Evolutionary conservation across 2,888 invertebrate genomes (phyloP).

Genomic region (Pandemis heparana): DNA sequence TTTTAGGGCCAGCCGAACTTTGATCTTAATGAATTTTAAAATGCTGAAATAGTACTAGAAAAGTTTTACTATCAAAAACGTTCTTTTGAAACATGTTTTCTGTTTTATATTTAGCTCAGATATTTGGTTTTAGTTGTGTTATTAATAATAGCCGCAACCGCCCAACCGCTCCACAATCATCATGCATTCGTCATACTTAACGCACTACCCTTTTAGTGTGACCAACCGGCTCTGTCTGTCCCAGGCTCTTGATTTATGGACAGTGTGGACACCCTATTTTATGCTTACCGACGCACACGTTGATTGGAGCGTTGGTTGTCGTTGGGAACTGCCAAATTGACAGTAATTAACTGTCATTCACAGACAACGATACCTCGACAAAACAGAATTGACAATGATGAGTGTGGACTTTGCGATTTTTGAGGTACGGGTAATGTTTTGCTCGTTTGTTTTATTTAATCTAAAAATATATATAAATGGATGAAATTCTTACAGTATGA

Average conservation of each 20-base stretch:
- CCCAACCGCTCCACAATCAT: slow-evolving; percentile 5
- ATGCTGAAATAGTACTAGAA: not conserved
- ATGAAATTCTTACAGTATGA: too few relatives aligned
- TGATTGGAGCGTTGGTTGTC: not conserved
- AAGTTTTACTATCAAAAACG: not conserved
- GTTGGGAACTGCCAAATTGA: not conserved
- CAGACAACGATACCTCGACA: not conserved
- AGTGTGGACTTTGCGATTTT: not conserved
- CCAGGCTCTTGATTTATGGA: not conserved
- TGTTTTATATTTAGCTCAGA: not conserved
- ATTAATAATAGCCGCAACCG: not conserved
- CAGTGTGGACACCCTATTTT: slow-evolving; percentile 5
- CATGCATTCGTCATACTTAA: slow-evolving; percentile 7
- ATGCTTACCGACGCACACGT: not conserved
- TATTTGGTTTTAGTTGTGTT: not conserved
- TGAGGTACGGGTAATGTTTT: too few relatives aligned
- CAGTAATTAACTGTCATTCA: not conserved
- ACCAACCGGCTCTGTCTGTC: not conserved
- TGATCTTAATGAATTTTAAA: too few relatives aligned
- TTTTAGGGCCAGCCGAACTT: too few relatives aligned
- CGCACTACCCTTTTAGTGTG: slow-evolving; percentile 12
- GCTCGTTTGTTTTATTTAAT: too few relatives aligned
- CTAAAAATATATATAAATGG: too few relatives aligned
- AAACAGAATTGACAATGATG: not conserved
- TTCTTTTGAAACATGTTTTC: not conserved